Percentiles rank a stretch among this genome's conserved stretches.
phyloP scores from a whole-genome alignment of 2,888 invertebrate genomes.

The Parnassius glacialis region DNA sequence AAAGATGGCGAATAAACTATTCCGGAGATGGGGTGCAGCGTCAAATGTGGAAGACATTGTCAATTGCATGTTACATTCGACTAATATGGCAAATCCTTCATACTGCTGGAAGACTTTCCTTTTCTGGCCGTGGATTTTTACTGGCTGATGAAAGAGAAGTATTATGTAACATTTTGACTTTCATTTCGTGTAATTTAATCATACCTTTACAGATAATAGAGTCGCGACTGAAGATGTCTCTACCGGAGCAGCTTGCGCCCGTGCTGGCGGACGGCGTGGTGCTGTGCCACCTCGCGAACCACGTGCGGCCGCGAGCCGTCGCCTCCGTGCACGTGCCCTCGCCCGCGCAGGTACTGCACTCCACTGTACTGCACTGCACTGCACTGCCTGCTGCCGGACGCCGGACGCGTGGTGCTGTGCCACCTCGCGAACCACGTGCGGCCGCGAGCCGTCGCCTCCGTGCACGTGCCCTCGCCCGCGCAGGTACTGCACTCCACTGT shows the following conservation, averaged over 20 bases:
- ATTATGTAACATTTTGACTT: neutral
- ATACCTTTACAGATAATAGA: slow-evolving; percentile 88
- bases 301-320: slow-evolving; percentile 94
- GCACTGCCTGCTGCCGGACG: neutral
- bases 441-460: no score
- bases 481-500: neutral
- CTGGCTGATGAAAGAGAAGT: neutral
- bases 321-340: slow-evolving; percentile 97
- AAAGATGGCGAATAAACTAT: no score
- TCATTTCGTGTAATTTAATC: slow-evolving; percentile 1
- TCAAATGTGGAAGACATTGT: no score
- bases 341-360: slow-evolving; percentile 86
- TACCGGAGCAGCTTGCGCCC: slow-evolving; percentile 92
- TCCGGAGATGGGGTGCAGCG: no score
- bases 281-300: slow-evolving; percentile 96
- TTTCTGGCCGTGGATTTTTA: neutral
- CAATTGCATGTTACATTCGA: no score
- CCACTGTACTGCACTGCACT: neutral
- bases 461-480: neutral
- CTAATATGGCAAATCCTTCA: no score
- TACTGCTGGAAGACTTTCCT: neutral
- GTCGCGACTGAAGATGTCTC: slow-evolving; percentile 91
- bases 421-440: no score
- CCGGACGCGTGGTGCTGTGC: no score
- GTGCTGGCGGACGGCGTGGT: slow-evolving; percentile 95